Evolutionary conservation across 2,797 vertebrate genomes (phyloP).

Genomic region (Enteromius treurensis): DNA sequence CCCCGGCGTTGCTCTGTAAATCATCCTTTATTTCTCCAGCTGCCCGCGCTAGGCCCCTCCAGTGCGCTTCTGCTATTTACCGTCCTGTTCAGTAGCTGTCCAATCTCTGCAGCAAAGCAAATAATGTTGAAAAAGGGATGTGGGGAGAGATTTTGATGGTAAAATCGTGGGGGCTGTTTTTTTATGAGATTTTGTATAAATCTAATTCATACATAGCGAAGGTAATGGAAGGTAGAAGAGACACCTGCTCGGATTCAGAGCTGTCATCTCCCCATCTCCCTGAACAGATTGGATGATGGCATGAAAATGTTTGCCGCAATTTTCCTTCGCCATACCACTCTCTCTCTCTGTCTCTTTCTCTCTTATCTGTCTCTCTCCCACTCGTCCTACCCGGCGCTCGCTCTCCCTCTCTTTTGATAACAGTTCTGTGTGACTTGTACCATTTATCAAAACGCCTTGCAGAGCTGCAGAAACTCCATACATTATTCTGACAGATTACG

Average conservation of each 20-base stretch:
- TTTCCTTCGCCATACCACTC: conserved; percentile 65
- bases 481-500: conserved; percentile 80
- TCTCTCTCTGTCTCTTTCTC: conserved; percentile 35
- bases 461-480: conserved; percentile 75
- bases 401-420: conserved; percentile 72
- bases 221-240: conserved; percentile 56
- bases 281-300: conserved; percentile 69
- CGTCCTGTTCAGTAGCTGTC: conserved; percentile 53
- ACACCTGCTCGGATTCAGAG: conserved; percentile 64
- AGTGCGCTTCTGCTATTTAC: conserved; percentile 52
- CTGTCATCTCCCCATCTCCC: conserved; percentile 68
- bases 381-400: conserved; percentile 31
- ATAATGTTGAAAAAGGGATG: conserved; percentile 42
- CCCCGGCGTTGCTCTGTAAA: conserved; percentile 49
- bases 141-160: conserved; percentile 38
- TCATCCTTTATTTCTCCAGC: conserved; percentile 59
- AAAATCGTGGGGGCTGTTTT: conserved; percentile 42
- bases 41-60: conserved; percentile 27
- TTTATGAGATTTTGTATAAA: conserved; percentile 64
- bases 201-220: conserved; percentile 62
- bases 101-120: conserved; percentile 46
- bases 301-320: conserved; percentile 67
- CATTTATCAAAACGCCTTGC: conserved; percentile 80
- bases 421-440: conserved; percentile 77
- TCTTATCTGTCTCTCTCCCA: conserved; percentile 27